Percentiles rank a stretch among this genome's conserved stretches.
These are phyloP conservation scores for Trisateles emortualis DNA, from an alignment of 2,888 invertebrate genomes.

Conservation along the genomic window DNA sequence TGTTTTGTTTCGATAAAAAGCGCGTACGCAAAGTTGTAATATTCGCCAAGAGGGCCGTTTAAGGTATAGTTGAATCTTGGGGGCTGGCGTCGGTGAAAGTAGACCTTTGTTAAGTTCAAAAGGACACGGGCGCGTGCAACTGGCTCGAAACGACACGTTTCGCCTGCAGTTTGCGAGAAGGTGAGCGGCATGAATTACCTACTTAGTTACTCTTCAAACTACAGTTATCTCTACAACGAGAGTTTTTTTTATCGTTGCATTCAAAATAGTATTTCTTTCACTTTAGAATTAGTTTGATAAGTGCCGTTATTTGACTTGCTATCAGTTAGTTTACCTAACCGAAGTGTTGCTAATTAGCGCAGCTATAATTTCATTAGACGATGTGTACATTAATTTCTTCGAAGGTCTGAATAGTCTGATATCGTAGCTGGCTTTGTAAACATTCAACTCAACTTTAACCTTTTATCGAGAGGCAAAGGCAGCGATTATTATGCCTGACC, in stretches of 20 bases:
- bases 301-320: slow-evolving; percentile 46
- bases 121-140: slow-evolving; percentile 81
- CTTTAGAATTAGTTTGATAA: slow-evolving; percentile 39
- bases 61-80: slow-evolving; percentile 76
- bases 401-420: neutral
- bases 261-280: slow-evolving; percentile 57
- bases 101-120: slow-evolving; percentile 85
- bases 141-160: slow-evolving; percentile 77
- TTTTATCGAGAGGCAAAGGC: slow-evolving; percentile 8
- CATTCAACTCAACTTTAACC: slow-evolving; percentile 8
- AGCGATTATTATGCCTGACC: neutral
- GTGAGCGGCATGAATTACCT: slow-evolving; percentile 80
- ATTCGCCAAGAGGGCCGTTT: slow-evolving; percentile 77
- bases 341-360: slow-evolving; percentile 31
- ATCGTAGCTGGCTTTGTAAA: slow-evolving; percentile 26
- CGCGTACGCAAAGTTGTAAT: slow-evolving; percentile 75
- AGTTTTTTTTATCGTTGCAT: slow-evolving; percentile 56
- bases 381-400: neutral
- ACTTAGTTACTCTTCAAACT: slow-evolving; percentile 67
- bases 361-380: slow-evolving; percentile 14
- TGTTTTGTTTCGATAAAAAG: slow-evolving; percentile 81
- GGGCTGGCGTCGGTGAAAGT: slow-evolving; percentile 81
- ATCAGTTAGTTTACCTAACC: slow-evolving; percentile 39
- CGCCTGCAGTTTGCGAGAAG: slow-evolving; percentile 77
- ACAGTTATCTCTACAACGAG: slow-evolving; percentile 65